These are phyloP conservation scores for Grammomys surdaster DNA, from an alignment of 2,113 vertebrate genomes.

Conservation along the genomic window DNA sequence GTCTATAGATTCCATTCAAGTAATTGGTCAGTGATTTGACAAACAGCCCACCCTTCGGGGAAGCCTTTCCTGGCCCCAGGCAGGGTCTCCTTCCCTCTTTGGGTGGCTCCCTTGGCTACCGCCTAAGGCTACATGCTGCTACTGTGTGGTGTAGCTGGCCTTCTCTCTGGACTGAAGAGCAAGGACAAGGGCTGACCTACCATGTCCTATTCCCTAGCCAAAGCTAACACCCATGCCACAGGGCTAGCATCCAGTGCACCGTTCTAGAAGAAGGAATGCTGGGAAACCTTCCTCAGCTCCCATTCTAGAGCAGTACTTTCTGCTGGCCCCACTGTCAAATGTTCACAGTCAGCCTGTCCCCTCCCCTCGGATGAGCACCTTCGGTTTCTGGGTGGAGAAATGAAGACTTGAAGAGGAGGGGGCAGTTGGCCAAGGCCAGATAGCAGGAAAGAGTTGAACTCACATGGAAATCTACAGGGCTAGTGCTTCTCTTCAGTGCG, in stretches of 20 bases:
- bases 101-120: background rate
- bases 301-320: background rate
- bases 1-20: background rate
- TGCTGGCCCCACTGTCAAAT: accelerated
- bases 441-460: background rate
- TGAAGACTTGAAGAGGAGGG: background rate
- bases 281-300: background rate
- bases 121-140: background rate
- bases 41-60: background rate
- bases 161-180: background rate
- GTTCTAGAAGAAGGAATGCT: background rate
- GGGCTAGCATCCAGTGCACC: too few relatives aligned
- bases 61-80: background rate
- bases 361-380: background rate
- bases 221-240: background rate
- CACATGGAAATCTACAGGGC: background rate
- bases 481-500: background rate
- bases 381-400: slow-evolving; percentile 17
- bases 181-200: background rate
- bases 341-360: background rate
- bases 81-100: background rate
- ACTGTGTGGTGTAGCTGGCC: too few relatives aligned
- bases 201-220: background rate
- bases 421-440: background rate
- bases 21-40: background rate